These are phyloP conservation scores for Idaea dimidiata DNA, from an alignment of 2,888 invertebrate species.

Conservation along the genomic window DNA sequence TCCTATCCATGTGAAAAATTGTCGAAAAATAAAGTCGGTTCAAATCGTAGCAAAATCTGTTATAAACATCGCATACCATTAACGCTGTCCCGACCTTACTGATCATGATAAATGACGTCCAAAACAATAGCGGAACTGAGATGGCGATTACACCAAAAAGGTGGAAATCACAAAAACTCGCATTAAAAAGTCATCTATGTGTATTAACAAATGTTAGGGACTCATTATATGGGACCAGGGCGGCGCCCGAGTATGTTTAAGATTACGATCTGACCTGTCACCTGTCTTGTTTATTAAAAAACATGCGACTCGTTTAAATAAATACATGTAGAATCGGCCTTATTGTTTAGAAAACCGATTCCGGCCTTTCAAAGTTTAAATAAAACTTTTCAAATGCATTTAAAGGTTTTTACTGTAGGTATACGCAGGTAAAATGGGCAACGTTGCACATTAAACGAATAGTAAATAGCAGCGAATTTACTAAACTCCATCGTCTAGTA, in stretches of 20 bases:
- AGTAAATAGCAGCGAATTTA: not conserved
- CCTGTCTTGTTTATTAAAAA: conserved; percentile 21
- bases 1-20: not conserved
- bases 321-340: not conserved
- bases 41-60: not conserved
- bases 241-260: conserved; percentile 7
- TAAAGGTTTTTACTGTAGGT: too few relatives aligned
- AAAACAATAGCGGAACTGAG: not conserved
- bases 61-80: not conserved
- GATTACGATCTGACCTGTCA: conserved; percentile 21
- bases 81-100: conserved; percentile 11
- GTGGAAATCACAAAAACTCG: conserved; percentile 36
- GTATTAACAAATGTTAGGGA: conserved; percentile 67
- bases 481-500: too few relatives aligned
- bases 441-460: not conserved
- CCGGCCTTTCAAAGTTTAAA: not conserved
- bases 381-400: not conserved
- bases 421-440: not conserved
- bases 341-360: not conserved
- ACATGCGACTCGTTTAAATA: conserved; percentile 1
- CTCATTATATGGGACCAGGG: conserved; percentile 46
- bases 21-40: not conserved
- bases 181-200: conserved; percentile 67
- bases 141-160: conserved; percentile 9
- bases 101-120: not conserved